phyloP scores from a whole-genome alignment of 1,140 invertebrate genomes.

The Condylostylus longicornis region DNA sequence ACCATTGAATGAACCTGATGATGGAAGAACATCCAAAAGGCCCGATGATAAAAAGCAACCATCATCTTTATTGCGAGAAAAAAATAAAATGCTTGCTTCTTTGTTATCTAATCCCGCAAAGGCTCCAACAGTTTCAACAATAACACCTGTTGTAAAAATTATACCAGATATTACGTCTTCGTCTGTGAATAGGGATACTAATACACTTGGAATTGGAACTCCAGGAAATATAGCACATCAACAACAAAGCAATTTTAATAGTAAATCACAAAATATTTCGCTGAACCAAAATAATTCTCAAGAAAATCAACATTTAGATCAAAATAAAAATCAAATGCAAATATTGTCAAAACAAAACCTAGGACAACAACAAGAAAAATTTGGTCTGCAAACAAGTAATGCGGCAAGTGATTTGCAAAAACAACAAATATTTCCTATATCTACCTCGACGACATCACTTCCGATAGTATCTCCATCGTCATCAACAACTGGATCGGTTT shows the following conservation, averaged over 20 bases:
- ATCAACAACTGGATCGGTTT: constrained; percentile 15
- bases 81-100: constrained; percentile 74
- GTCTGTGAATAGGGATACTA: constrained; percentile 16
- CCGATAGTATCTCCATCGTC: constrained; percentile 21
- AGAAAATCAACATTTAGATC: no score
- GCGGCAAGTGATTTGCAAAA: no score
- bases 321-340: not conserved
- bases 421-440: no score
- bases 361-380: not conserved
- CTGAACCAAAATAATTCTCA: no score
- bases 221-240: constrained; percentile 14
- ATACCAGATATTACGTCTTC: constrained; percentile 45
- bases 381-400: not conserved
- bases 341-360: not conserved
- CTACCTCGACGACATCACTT: no score
- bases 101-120: constrained; percentile 63
- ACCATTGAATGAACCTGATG: constrained; percentile 48
- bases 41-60: constrained; percentile 32
- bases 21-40: constrained; percentile 40
- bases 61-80: constrained; percentile 59
- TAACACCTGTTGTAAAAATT: constrained; percentile 38
- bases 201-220: constrained; percentile 14
- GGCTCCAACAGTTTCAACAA: constrained; percentile 50
- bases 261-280: no score
- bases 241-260: no score